Evolutionary conservation across 92 coral and sea anemone genomes (phyloP).

Genomic region (Zoanthus sociatus): DNA sequence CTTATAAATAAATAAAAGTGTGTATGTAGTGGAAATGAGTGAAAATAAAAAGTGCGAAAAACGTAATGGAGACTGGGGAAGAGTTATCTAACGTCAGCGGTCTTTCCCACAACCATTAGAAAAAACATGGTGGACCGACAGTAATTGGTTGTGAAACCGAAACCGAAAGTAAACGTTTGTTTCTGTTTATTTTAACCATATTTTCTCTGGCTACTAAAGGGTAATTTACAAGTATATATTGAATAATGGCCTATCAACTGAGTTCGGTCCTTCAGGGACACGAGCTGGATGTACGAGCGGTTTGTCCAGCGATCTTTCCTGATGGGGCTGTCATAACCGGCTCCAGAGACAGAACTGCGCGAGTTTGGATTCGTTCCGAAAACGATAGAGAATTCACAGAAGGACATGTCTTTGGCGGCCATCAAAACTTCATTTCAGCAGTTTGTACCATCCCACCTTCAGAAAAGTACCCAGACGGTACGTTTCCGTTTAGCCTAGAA

Average conservation of each 20-base stretch:
- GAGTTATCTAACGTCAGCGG: conserved; percentile 12
- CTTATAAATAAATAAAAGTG: no score
- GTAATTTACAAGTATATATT: not conserved
- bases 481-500: not conserved
- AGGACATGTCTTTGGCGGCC: conserved; percentile 94
- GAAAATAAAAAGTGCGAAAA: not conserved
- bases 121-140: not conserved
- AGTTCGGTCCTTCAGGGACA: conserved; percentile 94
- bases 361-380: conserved; percentile 83
- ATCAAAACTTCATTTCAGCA: conserved; percentile 92
- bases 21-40: no score
- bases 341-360: conserved; percentile 88
- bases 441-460: conserved; percentile 88
- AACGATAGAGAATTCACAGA: conserved; percentile 74
- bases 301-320: conserved; percentile 87
- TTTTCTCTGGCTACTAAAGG: not conserved
- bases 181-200: not conserved
- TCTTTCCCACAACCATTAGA: not conserved
- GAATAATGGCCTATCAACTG: conserved; percentile 85
- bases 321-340: conserved; percentile 87
- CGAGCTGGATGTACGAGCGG: conserved; percentile 96
- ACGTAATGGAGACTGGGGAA: conserved; percentile 18
- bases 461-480: conserved; percentile 91
- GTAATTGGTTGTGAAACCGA: not conserved
- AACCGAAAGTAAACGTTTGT: conserved; percentile 19